Evolutionary conservation across 2,888 invertebrate genomes (phyloP), one percentile per base, ranked within the genome.

Genomic region (Syritta pipiens): DNA sequence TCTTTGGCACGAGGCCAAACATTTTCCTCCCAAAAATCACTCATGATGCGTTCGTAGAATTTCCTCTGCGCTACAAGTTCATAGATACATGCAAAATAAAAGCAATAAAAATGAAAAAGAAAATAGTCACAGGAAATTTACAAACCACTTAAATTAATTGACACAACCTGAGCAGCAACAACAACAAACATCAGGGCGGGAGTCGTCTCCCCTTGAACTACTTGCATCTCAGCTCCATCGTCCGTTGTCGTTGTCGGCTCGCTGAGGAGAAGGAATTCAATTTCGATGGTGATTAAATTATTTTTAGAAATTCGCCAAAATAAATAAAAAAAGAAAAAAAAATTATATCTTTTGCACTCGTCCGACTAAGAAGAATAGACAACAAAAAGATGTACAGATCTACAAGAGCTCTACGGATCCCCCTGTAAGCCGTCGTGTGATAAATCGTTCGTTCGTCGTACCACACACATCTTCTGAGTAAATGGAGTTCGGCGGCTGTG

Each of bases 131-230:
- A 69, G 53, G 65, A 79, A 67, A 79, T 67, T 67, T 60, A 24
- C 72, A 48, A 60, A 72, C 79, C 79, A 79, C 67, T 72, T 79
- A 79, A 79, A 72, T 62, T 72, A 79, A 72, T 79, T 67, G 67
- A 72, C 46, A 60, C 67, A 67, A 72, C 60, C 48, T 42, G 72
- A 20, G 19, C 30, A 30, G 44, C 32, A 42, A 24, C 46, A 20
- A 44, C 44, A 17, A 32, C 30, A 24, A 62, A 10, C 35, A 19
- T 32, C 74, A 68, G 32, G n/a, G 5, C 2, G 24, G 48, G 20
- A 12, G 14, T 49, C 49, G n/a, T 30, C 30, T 79, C 51, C 74
- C 79, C 79, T 79, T 79, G 79, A 79, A 79, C 79, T 79, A 79
- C 60, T 62, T 79, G 60, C 72, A 55, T 55, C 69, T 51, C 60